phyloP scores from a whole-genome alignment of 2,113 vertebrate species.

The Limnothrissa miodon region DNA sequence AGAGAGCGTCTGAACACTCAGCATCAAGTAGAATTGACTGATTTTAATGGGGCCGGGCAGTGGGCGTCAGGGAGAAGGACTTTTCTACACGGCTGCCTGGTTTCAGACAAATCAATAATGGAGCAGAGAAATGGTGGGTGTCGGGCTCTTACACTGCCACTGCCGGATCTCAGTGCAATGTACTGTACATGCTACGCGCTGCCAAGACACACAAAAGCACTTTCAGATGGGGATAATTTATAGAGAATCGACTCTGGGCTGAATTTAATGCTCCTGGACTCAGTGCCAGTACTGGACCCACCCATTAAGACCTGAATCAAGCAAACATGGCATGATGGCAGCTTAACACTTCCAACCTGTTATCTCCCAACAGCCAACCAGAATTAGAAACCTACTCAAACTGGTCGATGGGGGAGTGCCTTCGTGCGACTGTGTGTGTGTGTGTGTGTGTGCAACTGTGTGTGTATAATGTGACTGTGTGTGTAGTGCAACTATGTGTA shows the following conservation, averaged over 20 bases:
- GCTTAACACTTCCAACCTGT: background rate
- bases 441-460: slow-evolving; percentile 2
- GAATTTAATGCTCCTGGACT: slow-evolving; percentile 1
- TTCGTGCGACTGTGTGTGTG: background rate
- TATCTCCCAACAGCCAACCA: background rate
- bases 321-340: background rate
- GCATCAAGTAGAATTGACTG: slow-evolving; percentile 60
- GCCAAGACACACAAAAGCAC: background rate
- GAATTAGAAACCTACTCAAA: background rate
- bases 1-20: slow-evolving; percentile 43
- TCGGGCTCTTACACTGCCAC: background rate
- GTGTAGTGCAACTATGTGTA: background rate
- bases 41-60: slow-evolving; percentile 52
- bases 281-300: background rate
- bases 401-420: background rate
- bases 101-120: slow-evolving; percentile 60
- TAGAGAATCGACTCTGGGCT: background rate
- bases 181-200: background rate
- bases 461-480: background rate
- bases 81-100: slow-evolving; percentile 53
- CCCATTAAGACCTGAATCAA: background rate
- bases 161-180: background rate
- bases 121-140: slow-evolving; percentile 19
- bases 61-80: slow-evolving; percentile 38
- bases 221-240: background rate